Percentiles rank a stretch among this genome's conserved stretches.
Evolutionary conservation across 2,113 vertebrate genomes (phyloP).

Genomic region (Chlorodrepanis virens): DNA sequence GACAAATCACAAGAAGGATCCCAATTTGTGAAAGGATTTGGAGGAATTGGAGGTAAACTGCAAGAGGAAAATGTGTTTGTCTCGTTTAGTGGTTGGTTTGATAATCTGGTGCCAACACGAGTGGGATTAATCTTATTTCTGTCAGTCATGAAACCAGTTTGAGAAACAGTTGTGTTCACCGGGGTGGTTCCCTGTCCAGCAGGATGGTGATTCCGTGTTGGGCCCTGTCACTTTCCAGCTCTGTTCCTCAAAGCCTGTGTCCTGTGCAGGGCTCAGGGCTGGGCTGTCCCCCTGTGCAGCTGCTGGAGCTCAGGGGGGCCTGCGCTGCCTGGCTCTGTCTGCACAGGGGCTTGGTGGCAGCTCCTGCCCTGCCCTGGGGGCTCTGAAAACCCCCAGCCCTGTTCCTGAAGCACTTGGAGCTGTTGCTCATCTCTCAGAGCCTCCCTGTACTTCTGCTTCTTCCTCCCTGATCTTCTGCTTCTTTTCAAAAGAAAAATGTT

Average conservation of each 20-base stretch:
- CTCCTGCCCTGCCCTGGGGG: not conserved
- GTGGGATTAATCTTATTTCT: not conserved
- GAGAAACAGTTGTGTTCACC: accelerated
- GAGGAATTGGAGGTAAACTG: conserved; percentile 95
- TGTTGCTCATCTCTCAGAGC: not conserved
- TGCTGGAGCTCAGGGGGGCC: not conserved
- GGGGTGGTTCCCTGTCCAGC: not conserved
- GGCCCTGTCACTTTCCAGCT: not conserved
- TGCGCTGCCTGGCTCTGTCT: not conserved
- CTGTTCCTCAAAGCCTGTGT: not conserved
- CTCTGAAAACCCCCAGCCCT: not conserved
- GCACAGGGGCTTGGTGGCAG: not conserved
- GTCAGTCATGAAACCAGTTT: not conserved
- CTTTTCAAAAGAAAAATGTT: not conserved
- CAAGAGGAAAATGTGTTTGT: not conserved
- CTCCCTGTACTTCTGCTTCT: not conserved
- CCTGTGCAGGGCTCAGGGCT: not conserved
- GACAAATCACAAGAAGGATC: conserved; percentile 99
- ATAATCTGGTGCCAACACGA: not conserved
- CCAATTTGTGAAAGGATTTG: conserved; percentile 99
- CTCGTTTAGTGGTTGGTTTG: not conserved
- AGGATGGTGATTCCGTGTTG: not conserved
- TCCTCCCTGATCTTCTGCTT: not conserved
- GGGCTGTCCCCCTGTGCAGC: not conserved
- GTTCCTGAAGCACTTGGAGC: not conserved